Evolutionary conservation across 2,797 vertebrate species (phyloP), one percentile per base, ranked within the genome.

Genomic region (Lacerta bilineata): DNA sequence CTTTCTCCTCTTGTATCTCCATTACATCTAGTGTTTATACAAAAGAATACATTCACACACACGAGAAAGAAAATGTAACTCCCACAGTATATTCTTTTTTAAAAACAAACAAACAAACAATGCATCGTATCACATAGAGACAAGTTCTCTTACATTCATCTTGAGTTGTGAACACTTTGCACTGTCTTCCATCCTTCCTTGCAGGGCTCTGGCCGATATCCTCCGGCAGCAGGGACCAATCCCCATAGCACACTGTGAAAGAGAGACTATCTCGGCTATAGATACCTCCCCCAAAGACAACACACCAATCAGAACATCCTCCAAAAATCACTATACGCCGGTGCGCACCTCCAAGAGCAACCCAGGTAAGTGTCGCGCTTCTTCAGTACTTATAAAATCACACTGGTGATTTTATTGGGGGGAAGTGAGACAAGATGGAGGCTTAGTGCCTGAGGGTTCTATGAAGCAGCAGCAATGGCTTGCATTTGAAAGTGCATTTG

Each of bases 181-280:
- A 61, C 89, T 50, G 27, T 8, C 1, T 25, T 1, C 64, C 0
- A 92, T 84, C 61, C 82, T 92, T 75, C 92, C 87, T 55, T 94
- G 5, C 97, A 99, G 99, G 98, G 99, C 99, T 94, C 98, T 99
- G 93, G 98, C 99, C 75, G 99, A 99, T 96, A 99, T 99, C 95
- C 96, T 99, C 95, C 97, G 98, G 97, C 98, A 99, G 95, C 99
- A 99, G 97, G 99, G 99, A 96, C 98, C 99, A 93, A 99, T 99
- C 93, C 99, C 99, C 88, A 99, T 99, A 94, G 99, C 98, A 88
- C 98, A 99, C 95, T 99, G 98, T 87, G 98, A 99, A 97, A 98
- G 98, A 97, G 99, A 99, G 96, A 98, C 98, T 91, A 98, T 99
- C 93, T 98, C 98, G n/a, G 98, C 98, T 85, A 98, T 99, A 94